A percentile compares a stretch with the other conserved stretches of the same genome.
These are phyloP conservation scores for Catocala sponsa DNA, from an alignment of 2,888 invertebrate genomes.

Conservation along the genomic window DNA sequence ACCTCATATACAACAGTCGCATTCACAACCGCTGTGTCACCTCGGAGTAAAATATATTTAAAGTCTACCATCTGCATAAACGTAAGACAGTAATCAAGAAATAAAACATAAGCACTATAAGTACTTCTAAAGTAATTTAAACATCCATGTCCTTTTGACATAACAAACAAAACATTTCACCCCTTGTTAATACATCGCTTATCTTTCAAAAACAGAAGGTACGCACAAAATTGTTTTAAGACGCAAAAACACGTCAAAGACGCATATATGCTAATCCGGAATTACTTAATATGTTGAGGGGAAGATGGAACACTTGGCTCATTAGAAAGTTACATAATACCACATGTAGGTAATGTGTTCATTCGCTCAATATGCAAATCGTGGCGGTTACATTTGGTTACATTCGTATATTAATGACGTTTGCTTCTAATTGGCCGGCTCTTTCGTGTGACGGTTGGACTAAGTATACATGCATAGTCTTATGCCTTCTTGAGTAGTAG, in stretches of 20 bases:
- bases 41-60: too few species aligned
- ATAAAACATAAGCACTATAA: neutral
- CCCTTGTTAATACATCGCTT: constrained; percentile 5
- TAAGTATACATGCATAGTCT: constrained; percentile 13
- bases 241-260: constrained; percentile 17
- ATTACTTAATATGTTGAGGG: constrained; percentile 24
- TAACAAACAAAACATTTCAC: constrained; percentile 3
- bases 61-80: too few species aligned
- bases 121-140: neutral
- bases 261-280: constrained; percentile 33
- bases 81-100: too few species aligned
- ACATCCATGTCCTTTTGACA: neutral
- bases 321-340: constrained; percentile 29
- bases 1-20: too few species aligned
- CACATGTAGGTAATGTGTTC: constrained; percentile 34
- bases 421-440: constrained; percentile 44
- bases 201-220: constrained; percentile 14
- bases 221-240: constrained; percentile 17
- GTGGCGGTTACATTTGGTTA: constrained; percentile 19
- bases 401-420: constrained; percentile 44
- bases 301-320: constrained; percentile 18
- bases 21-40: too few species aligned
- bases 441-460: constrained; percentile 36
- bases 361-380: constrained; percentile 50
- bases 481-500: too few species aligned